Percentiles rank a stretch among this genome's conserved stretches.
Conservation (phyloP, 2,113 vertebrate genomes). For the Isurus oxyrinchus region DNA sequence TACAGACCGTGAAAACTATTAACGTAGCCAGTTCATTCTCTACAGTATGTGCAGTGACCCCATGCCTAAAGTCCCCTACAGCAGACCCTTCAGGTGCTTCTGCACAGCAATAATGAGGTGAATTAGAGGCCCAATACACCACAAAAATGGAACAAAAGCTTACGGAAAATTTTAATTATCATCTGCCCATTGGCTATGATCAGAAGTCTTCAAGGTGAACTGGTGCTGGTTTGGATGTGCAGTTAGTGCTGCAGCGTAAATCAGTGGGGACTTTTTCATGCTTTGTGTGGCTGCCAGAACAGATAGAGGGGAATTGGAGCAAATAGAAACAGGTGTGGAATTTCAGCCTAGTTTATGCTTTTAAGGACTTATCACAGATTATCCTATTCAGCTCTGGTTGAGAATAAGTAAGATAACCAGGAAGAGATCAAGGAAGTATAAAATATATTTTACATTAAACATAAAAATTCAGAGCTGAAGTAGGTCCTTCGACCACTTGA, state of each 20-base stretch:
- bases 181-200: neutral
- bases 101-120: neutral
- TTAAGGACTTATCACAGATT: neutral
- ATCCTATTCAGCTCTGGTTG: neutral
- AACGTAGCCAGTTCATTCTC: neutral
- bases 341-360: neutral
- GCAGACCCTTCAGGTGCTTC: neutral
- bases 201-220: neutral
- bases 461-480: neutral
- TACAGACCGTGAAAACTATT: conserved; percentile 4
- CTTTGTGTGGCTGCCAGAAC: neutral
- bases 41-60: neutral
- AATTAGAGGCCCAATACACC: neutral
- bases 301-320: neutral
- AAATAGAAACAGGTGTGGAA: conserved; percentile 2
- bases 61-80: neutral
- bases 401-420: neutral
- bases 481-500: neutral
- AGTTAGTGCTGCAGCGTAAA: neutral
- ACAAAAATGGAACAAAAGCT: neutral
- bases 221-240: neutral
- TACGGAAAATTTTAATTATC: neutral
- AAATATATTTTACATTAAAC: neutral
- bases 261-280: neutral
- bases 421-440: neutral